These are phyloP conservation scores for Cliona cf. orientalis DNA, from an alignment of 37 sponge, comb jelly and placozoan species.

Conservation along the genomic window DNA sequence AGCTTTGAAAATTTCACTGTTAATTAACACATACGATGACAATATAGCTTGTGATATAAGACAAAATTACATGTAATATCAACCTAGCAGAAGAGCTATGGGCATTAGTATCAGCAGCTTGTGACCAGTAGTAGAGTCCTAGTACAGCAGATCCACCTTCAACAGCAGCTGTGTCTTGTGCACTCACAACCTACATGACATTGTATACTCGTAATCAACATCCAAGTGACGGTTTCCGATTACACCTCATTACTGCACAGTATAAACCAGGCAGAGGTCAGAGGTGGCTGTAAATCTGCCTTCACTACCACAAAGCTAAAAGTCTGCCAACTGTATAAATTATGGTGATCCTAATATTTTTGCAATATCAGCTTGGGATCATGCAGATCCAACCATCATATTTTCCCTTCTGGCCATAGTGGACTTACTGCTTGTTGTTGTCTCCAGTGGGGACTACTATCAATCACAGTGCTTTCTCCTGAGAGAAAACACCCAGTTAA, in stretches of 20 bases:
- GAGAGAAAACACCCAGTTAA: too few relatives aligned
- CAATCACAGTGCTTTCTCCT: too few relatives aligned
- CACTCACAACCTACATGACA: too few relatives aligned
- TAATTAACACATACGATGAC: background rate
- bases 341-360: too few relatives aligned
- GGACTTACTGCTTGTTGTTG: too few relatives aligned
- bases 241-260: too few relatives aligned
- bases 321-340: background rate
- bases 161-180: background rate
- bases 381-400: too few relatives aligned
- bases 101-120: background rate
- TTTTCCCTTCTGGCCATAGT: too few relatives aligned
- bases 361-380: too few relatives aligned
- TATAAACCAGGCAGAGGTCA: background rate
- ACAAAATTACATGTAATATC: background rate
- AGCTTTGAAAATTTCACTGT: constrained; percentile 25
- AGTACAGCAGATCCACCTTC: constrained; percentile 35
- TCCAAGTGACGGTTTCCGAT: too few relatives aligned
- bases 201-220: too few relatives aligned
- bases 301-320: background rate
- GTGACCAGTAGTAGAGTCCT: constrained; percentile 27
- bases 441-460: too few relatives aligned
- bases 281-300: background rate
- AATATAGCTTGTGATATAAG: background rate
- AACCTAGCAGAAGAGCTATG: background rate